These are phyloP conservation scores for Apteryx mantelli DNA, from an alignment of 2,113 vertebrate genomes.

Conservation along the genomic window DNA sequence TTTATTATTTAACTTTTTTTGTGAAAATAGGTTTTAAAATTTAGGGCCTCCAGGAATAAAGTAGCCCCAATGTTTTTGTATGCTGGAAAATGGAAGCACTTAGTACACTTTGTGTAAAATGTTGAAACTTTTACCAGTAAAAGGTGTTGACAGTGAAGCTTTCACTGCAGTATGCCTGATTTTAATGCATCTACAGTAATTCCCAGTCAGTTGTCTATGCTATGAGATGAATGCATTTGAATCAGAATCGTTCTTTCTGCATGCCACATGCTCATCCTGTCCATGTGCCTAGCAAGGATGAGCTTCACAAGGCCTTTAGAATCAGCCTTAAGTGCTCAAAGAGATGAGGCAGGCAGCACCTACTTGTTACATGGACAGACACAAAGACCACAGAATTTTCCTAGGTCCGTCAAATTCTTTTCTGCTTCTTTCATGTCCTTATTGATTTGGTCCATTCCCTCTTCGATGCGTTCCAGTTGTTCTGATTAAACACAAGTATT, in stretches of 20 bases:
- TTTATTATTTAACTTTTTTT: background rate
- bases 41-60: conserved; percentile 22
- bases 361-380: conserved; percentile 92
- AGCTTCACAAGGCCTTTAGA: conserved; percentile 83
- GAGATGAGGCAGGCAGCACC: conserved; percentile 89
- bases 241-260: conserved; percentile 83
- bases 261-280: conserved; percentile 89
- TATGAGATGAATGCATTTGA: conserved; percentile 85
- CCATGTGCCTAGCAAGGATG: conserved; percentile 82
- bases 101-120: conserved; percentile 84
- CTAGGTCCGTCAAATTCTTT: conserved; percentile 93
- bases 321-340: conserved; percentile 85
- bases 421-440: conserved; percentile 93
- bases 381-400: conserved; percentile 93
- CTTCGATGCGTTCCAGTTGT: conserved; percentile 91
- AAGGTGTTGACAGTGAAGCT: conserved; percentile 76
- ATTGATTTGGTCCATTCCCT: conserved; percentile 93
- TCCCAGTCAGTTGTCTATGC: conserved; percentile 79
- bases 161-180: conserved; percentile 87
- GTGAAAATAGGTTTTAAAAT: conserved; percentile 15
- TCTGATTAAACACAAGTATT: conserved; percentile 91
- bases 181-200: conserved; percentile 82
- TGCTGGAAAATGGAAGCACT: background rate
- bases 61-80: conserved; percentile 21
- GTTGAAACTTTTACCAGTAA: conserved; percentile 82